Evolutionary conservation across 1,140 invertebrate species (phyloP), one percentile per base, ranked within the genome.

Genomic region (Atta texana): DNA sequence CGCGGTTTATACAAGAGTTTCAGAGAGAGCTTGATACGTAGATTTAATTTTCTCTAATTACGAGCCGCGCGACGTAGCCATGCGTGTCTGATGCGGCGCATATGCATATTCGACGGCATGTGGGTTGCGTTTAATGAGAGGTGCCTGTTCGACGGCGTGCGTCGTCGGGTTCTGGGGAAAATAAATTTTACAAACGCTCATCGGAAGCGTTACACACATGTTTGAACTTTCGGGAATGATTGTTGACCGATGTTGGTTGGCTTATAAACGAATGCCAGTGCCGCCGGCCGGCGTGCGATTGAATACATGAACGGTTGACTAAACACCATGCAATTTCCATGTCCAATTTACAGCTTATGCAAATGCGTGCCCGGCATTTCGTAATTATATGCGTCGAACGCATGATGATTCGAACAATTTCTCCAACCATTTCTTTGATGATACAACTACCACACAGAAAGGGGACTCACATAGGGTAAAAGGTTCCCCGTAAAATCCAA

Each of bases 1-100:
- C 21, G 77, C 21, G 21, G 53, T 57, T 69, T 69, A 31, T 55
- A 31, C 80, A 31, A 49, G 69, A 66, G n/a, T 55, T 68, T 55
- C 63, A n/a, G 31, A 31, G n/a, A 31, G 31, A 49, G 72, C 53
- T 84, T 74, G 59, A 61, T 84, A 63, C 69, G 28, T 84, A 84
- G 57, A 84, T 84, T 84, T 75, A 84, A 84, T 84, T 84, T 84
- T 84, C 69, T 84, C 80, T 75, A 84, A 84, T 84, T 84, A 84
- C 68, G 66, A 81, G 51, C 68, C 68, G 80, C 68, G 80, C 55
- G 55, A 12, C 55, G 68, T 57, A 75, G 55, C 28, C 69, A 84
- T 84, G 80, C 69, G 80, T 84, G 69, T 18, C 24, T 44, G 80
- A 84, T 84, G 80, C 68, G 69, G 80, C 69, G 69, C 24, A 74